These are phyloP conservation scores for Synanthedon vespiformis DNA, from an alignment of 2,888 invertebrate genomes.

Conservation along the genomic window DNA sequence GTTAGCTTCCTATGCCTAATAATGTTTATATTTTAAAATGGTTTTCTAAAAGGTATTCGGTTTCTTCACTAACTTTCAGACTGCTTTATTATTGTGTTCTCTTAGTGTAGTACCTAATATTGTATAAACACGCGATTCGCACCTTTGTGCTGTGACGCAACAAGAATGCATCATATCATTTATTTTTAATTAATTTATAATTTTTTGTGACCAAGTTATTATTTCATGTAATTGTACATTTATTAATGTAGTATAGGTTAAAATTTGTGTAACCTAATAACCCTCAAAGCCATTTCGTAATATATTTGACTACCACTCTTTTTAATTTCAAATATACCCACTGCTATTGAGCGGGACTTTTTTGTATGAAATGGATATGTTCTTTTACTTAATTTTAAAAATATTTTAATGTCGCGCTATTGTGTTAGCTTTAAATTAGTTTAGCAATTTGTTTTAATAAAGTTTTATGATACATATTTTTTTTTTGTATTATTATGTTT, in stretches of 20 bases:
- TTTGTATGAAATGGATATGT: slow-evolving; percentile 60
- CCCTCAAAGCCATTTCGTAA: slow-evolving; percentile 31
- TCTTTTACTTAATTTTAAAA: slow-evolving; percentile 15
- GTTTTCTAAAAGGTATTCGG: slow-evolving; percentile 6
- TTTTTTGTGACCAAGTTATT: slow-evolving; percentile 47
- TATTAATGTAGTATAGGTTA: slow-evolving; percentile 12
- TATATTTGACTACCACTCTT: slow-evolving; percentile 6
- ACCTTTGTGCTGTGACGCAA: slow-evolving; percentile 42
- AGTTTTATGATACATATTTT: slow-evolving; percentile 3
- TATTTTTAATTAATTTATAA: slow-evolving; percentile 64
- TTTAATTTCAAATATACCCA: slow-evolving; percentile 22
- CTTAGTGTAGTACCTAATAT: slow-evolving; percentile 44
- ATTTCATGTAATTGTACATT: slow-evolving; percentile 37
- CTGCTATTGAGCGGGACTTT: slow-evolving; percentile 54
- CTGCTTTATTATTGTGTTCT: slow-evolving; percentile 35
- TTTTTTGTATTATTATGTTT: not conserved
- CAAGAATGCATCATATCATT: slow-evolving; percentile 73
- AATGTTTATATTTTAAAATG: slow-evolving; percentile 4
- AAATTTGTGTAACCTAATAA: slow-evolving; percentile 18
- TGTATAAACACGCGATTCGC: slow-evolving; percentile 39
- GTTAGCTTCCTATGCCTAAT: slow-evolving; percentile 17
- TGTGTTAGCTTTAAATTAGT: slow-evolving; percentile 1
- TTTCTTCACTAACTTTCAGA: slow-evolving; percentile 13
- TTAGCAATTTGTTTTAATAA: slow-evolving; percentile 2
- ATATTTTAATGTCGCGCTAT: slow-evolving; percentile 15